Percentiles rank a stretch among this genome's conserved stretches.
Conservation (phyloP, 2,113 vertebrate species). For the Cryptotis parvus region DNA sequence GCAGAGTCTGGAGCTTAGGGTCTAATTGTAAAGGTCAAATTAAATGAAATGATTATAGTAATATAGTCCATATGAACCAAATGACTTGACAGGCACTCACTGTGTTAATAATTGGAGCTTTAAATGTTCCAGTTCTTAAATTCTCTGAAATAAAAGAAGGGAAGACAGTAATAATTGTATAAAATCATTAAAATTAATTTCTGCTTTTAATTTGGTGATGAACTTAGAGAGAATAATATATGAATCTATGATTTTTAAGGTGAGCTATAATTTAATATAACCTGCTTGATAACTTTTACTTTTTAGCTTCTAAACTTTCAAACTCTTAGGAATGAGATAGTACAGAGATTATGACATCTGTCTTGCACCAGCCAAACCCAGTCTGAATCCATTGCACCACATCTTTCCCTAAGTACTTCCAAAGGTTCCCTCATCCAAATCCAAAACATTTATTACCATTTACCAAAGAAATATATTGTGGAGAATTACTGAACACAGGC, state of each 20-base stretch:
- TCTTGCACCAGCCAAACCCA: background rate
- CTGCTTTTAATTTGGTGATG: constrained; percentile 38
- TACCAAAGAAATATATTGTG: background rate
- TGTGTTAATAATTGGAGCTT: constrained; percentile 28
- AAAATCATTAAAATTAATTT: constrained; percentile 42
- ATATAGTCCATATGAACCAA: background rate
- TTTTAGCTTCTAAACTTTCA: background rate
- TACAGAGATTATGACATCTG: no score
- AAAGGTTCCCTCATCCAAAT: no score
- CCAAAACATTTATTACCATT: background rate
- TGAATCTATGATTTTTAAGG: constrained; percentile 1
- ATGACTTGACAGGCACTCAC: background rate
- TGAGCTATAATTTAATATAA: background rate
- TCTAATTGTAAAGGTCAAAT: constrained; percentile 23
- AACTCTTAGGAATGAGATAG: no score
- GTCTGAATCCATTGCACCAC: no score
- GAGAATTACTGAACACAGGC: background rate
- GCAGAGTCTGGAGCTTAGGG: background rate
- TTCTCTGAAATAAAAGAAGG: constrained; percentile 37
- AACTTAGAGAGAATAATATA: background rate
- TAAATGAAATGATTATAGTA: background rate
- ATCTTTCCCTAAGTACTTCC: no score
- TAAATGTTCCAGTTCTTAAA: constrained; percentile 33
- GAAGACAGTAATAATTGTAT: background rate
- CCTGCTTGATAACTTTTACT: background rate